Conservation (phyloP, 2,888 invertebrate species). For the Galeopsomyia nigrocyanea region DNA sequence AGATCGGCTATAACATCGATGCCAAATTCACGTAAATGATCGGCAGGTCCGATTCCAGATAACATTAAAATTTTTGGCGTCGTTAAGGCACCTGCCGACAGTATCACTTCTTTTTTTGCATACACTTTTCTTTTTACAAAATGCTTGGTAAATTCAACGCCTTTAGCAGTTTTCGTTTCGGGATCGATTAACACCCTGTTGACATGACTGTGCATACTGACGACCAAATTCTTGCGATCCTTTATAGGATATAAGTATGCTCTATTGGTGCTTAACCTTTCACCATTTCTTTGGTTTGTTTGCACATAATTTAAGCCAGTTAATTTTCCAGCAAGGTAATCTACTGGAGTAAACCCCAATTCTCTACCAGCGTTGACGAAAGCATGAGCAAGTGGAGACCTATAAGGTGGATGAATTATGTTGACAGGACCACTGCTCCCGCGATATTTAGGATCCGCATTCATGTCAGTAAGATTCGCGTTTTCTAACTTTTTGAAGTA, state of each 20-base stretch:
- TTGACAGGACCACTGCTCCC: slow-evolving; percentile 14
- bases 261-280: slow-evolving; percentile 69
- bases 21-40: slow-evolving; percentile 72
- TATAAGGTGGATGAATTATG: neutral
- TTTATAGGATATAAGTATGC: slow-evolving; percentile 74
- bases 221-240: slow-evolving; percentile 77
- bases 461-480: neutral
- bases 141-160: slow-evolving; percentile 76
- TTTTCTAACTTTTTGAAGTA: slow-evolving; percentile 15
- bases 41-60: slow-evolving; percentile 80
- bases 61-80: slow-evolving; percentile 84
- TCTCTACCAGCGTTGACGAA: slow-evolving; percentile 17
- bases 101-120: slow-evolving; percentile 80
- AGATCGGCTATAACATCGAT: slow-evolving; percentile 73
- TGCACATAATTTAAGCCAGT: slow-evolving; percentile 22
- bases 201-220: slow-evolving; percentile 74
- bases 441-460: slow-evolving; percentile 67
- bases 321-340: slow-evolving; percentile 16
- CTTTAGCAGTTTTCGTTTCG: slow-evolving; percentile 75
- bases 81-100: slow-evolving; percentile 83
- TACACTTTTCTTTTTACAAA: slow-evolving; percentile 68
- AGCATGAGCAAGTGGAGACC: neutral
- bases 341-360: slow-evolving; percentile 6
- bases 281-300: slow-evolving; percentile 20
- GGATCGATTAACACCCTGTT: slow-evolving; percentile 78